Evolutionary conservation across 2,797 vertebrate species (phyloP), one percentile per base, ranked within the genome.

Genomic region (Enteromius argenteus): DNA sequence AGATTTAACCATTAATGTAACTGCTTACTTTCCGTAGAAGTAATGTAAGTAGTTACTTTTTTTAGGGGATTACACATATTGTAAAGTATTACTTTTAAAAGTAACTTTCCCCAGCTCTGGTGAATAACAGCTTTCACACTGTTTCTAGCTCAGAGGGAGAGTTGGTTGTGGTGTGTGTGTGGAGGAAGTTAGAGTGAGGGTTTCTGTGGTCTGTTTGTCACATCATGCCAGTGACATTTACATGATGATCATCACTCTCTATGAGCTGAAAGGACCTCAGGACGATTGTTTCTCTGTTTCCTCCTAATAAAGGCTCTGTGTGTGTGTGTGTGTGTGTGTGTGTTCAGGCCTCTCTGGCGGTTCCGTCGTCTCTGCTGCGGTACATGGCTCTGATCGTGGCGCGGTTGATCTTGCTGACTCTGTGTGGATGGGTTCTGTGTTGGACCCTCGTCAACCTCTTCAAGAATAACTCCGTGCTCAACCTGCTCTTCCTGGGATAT

Each of bases 371-470:
- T 0, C 91, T 96, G 91, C 84, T 97, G 76, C 94, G 96, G 87
- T 99, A 98, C 64, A 87, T 96, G 91, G 92, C 96, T 82, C 92
- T 97, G 84, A 96, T 97, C 49, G 90, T 94, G 27, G 96, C 95
- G n/a, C 96, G 98, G 53, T 94, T 99, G 92, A 95, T 95, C 90
- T 95, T 99, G 85, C 96, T 99, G 80, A 99, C 97, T 37, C 90
- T 99, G 89, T 99, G 97, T 69, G 97, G 97, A 85, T 99, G 98
- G 98, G 96, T 98, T 72, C 96, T 99, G 85, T 99, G 97, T 93
- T 99, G 98, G 98, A 98, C 98, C 5, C 94, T 99, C 62, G 96
- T 99, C 91, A 97, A 97, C 92, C 97, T 99, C 90, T 99, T 98
- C 94, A 96, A 95, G 91, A 97, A 96, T 90, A 93, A 99, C 92